Base-by-base conservation (phyloP, 2,888 invertebrate genomes). In the Latheticus oryzae region DNA sequence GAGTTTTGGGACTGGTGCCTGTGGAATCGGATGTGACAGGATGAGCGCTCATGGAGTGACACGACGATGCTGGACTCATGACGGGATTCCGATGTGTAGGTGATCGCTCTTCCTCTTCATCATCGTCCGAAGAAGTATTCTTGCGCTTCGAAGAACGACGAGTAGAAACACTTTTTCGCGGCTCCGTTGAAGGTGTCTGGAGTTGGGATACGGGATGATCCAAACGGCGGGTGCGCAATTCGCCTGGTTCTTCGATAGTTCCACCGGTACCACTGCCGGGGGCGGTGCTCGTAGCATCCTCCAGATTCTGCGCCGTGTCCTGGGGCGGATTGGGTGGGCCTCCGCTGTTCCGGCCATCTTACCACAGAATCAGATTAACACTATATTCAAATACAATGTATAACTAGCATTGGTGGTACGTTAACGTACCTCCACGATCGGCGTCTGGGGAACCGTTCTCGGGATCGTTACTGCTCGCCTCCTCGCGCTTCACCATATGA, bases 361-460 rank as follows among this genome's bases (percentile, higher is more conserved):
- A 72, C 72, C 74, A 73, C 71, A 76, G 72, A 76, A 63, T 66
- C 68, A 71, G 66, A 67, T 73, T 75, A 73, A 61, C 65, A 69
- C 62, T 69, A 71, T 68, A 72, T 70, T 73, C 67, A 67, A 69
- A 65, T 72, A 71, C 67, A 65, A 67, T 73, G 70, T 68, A 67
- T 67, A 65, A 71, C 72, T 76, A 76, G 73, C 71, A 77, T 69
- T 73, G 73, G 74, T 73, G 76, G 75, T 76, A 74, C 75, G 75
- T 71, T 64, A 74, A 75, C 77, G 77, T 78, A 85, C 85, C 86
- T 81, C 85, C 84, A 75, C 83, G 87, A 77, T 94, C 93, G 12
- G 89, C 88, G 71, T 93, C 93, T 0, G 94, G 93, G 3, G 94
- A 93, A 47, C 93, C 93, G 68, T 93, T 92, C 74, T 92, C 93